A percentile compares a stretch with the other conserved stretches of the same genome.
Conservation (phyloP, 2,797 vertebrate species). For the Myotis myotis region DNA sequence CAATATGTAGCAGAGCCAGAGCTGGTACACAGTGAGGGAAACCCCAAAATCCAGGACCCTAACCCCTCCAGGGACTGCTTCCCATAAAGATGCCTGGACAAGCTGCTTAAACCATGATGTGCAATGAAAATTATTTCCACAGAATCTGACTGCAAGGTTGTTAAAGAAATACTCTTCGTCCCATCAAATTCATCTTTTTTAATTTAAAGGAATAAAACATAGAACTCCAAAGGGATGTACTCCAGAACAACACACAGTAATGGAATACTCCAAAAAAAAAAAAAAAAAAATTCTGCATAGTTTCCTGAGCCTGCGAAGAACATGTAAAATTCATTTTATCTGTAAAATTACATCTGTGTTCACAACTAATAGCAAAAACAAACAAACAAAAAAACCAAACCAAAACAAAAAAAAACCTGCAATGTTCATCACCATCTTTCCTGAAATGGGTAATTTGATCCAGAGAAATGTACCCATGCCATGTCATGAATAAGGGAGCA, state of each 20-base stretch:
- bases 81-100: too few relatives aligned
- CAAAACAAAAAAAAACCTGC: neutral
- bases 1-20: neutral
- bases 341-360: neutral
- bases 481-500: neutral
- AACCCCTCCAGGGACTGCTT: neutral
- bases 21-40: neutral
- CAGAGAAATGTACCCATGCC: neutral
- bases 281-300: neutral
- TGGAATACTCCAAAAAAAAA: neutral
- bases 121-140: neutral
- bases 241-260: neutral
- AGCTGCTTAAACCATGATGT: neutral
- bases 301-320: neutral
- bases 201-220: slow-evolving; percentile 26
- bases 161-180: neutral
- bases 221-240: neutral
- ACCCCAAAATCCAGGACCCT: neutral
- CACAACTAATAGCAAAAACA: neutral
- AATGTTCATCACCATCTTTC: neutral
- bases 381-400: too few relatives aligned
- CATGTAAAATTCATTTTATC: neutral
- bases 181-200: neutral
- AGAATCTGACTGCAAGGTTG: neutral
- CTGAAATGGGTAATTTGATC: neutral